Evolutionary conservation across 1,140 invertebrate genomes (phyloP), one percentile per base, ranked within the genome.

Genomic region (Drosophila pseudoananassae): DNA sequence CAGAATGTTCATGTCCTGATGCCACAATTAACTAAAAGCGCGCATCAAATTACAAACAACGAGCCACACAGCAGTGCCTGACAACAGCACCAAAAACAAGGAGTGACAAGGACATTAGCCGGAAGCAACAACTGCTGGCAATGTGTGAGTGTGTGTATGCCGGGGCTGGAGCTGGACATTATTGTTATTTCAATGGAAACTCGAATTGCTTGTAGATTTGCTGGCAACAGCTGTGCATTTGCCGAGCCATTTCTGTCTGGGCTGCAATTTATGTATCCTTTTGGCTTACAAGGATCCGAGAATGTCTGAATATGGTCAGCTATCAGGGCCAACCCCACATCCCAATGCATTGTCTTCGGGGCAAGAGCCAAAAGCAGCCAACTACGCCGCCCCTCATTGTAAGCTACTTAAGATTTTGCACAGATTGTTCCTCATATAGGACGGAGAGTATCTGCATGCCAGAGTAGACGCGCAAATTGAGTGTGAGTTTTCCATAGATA

Each of bases 351-450:
- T 69, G 76, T 74, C 69, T 81, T 63, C 61, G 59, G 64, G 58
- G 55, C 43, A 20, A 20, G 20, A 20, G 25, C 25, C 71, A 60
- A 45, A 20, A 27, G 45, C 33, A 47, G 56, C 57, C 57, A 66
- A 60, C 45, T 59, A 68, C 65, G 80, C 66, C 65, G 80, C 66
- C 76, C 55, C 83, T 79, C 83, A 89, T 88, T 79, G 83, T 89
- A 83, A 89, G 83, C 83, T 88, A 88, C 83, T 88, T 88, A 87
- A 87, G 83, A 89, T 88, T 88, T 78, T 88, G 84, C 83, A 73
- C 83, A 82, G 83, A 88, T 88, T 89, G 76, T 78, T 29, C 31
- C 63, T 66, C 63, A 66, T 52, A 66, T 66, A 8, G 4, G 40
- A 27, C 6, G 25, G 25, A 43, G n/a, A 23, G 27, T 29, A 74